Conservation (phyloP, 1,140 invertebrate species). For the Drosophila busckii region DNA sequence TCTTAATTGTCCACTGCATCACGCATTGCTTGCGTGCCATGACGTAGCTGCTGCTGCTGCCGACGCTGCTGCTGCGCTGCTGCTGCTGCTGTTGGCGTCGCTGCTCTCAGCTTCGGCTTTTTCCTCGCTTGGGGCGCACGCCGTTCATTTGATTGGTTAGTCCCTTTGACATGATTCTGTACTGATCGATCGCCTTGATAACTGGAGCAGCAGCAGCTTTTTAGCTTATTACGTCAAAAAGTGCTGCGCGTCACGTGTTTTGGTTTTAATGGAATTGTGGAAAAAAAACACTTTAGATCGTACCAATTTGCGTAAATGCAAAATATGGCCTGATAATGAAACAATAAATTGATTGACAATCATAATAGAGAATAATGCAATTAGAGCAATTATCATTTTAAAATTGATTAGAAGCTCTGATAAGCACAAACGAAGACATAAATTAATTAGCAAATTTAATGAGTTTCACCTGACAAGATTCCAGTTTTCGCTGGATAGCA, state of each 20-base stretch:
- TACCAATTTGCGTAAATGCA: constrained; percentile 23
- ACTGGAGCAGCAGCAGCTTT: no score
- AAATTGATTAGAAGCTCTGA: no score
- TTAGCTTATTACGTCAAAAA: constrained; percentile 46
- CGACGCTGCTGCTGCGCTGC: constrained; percentile 1
- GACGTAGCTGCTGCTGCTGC: constrained; percentile 36
- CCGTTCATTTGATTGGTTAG: no score
- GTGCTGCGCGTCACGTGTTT: constrained; percentile 36
- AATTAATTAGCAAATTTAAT: no score
- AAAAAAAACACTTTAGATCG: constrained; percentile 29
- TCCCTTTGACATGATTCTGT: no score
- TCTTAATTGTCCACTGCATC: constrained; percentile 19
- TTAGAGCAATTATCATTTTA: no score
- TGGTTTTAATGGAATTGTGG: constrained; percentile 10
- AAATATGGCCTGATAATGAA: constrained; percentile 28
- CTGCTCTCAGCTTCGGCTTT: no score
- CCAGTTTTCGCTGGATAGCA: no score
- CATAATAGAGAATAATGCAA: no score
- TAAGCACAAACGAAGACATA: no score
- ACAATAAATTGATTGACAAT: not conserved
- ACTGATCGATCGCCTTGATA: no score
- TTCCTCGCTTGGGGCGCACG: constrained; percentile 15
- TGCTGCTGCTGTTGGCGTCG: not conserved
- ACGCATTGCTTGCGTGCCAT: constrained; percentile 48
- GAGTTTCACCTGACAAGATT: no score